phyloP scores from a whole-genome alignment of 2,113 vertebrate species.

The Fulica atra region DNA sequence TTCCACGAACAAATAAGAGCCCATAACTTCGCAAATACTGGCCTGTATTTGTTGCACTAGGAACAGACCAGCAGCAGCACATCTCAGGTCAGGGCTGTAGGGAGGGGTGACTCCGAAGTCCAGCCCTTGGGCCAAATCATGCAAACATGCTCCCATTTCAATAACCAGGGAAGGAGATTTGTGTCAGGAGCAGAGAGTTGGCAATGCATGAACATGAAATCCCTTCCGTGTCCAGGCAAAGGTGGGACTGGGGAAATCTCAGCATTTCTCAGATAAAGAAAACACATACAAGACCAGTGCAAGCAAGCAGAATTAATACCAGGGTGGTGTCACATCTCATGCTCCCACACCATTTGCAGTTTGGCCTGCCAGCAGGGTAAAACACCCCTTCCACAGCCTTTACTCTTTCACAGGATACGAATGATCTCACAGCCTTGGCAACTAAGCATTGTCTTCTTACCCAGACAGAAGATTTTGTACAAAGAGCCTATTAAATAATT shows the following conservation, averaged over 20 bases:
- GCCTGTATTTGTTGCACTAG: accelerated
- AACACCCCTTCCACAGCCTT: background rate
- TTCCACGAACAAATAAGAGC: background rate
- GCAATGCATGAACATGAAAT: background rate
- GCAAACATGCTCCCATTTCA: accelerated
- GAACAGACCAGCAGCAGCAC: background rate
- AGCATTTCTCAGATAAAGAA: background rate
- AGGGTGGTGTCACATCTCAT: background rate
- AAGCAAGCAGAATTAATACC: background rate
- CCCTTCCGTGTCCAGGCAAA: background rate
- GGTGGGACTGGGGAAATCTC: background rate
- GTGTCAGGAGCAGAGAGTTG: background rate
- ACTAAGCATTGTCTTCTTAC: background rate
- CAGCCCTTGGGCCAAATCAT: background rate
- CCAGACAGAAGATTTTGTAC: background rate
- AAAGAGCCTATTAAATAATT: background rate
- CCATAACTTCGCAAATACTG: background rate
- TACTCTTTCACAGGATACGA: background rate
- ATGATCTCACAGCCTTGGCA: background rate
- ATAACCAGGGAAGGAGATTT: background rate
- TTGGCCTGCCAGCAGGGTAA: background rate
- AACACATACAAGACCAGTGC: background rate
- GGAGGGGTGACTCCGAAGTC: background rate
- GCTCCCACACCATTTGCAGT: background rate
- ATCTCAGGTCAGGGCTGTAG: background rate